These are phyloP conservation scores for Xenopus petersii DNA, from an alignment of 2,797 vertebrate species.

Conservation along the genomic window DNA sequence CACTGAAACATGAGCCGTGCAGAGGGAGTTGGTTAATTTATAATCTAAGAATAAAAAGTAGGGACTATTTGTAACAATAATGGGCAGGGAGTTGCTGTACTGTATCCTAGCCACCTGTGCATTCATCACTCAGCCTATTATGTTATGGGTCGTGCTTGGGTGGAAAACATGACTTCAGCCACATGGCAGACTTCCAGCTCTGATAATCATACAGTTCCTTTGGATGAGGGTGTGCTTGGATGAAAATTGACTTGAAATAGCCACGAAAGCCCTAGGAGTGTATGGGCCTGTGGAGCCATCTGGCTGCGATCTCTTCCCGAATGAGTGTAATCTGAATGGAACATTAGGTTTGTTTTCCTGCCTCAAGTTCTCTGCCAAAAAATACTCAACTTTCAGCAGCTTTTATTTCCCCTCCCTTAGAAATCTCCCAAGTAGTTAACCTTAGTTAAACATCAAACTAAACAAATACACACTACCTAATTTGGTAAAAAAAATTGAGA, in stretches of 20 bases:
- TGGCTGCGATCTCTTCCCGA: constrained; percentile 60
- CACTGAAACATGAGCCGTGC: no score
- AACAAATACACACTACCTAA: constrained; percentile 32
- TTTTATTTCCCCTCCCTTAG: background rate
- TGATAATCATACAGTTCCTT: constrained; percentile 30
- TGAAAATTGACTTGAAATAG: constrained; percentile 57
- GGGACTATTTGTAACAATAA: no score
- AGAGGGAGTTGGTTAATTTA: no score
- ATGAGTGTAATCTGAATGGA: constrained; percentile 59
- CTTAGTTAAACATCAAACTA: constrained; percentile 11
- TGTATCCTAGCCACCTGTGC: constrained; percentile 9
- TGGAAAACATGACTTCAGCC: constrained; percentile 35
- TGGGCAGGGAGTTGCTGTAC: background rate
- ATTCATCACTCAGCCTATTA: background rate
- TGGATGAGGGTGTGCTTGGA: constrained; percentile 40
- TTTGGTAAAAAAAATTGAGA: constrained; percentile 22
- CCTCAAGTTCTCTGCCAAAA: constrained; percentile 52
- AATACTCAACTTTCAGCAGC: constrained; percentile 17
- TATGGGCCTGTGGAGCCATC: constrained; percentile 51
- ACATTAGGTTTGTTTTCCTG: constrained; percentile 55
- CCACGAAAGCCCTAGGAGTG: constrained; percentile 42
- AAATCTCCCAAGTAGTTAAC: constrained; percentile 28
- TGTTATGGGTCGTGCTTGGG: background rate
- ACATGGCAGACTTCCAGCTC: constrained; percentile 11
- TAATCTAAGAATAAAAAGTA: no score